Evolutionary conservation across 2,888 invertebrate species (phyloP), one percentile per base, ranked within the genome.

Genomic region (Venusia cambrica): DNA sequence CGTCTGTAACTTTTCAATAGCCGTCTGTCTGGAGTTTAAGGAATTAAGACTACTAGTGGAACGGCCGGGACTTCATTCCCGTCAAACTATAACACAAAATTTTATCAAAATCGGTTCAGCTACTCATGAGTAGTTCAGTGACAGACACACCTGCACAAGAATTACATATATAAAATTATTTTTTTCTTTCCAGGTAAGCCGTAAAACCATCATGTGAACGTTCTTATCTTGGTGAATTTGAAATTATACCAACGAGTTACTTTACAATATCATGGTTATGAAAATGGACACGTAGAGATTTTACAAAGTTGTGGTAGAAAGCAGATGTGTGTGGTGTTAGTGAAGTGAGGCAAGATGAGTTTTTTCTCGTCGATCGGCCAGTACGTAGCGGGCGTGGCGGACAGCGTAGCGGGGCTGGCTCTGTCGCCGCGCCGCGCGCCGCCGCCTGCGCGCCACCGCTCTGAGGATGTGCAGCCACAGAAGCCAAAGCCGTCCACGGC

Each of bases 301-400:
- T 14, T 20, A n/a, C 9, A 17, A 37, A 26, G n/a, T n/a, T 25
- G 20, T 26, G 6, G 25, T 31, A 42, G 34, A 25, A 38, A 45
- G 39, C 54, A 50, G 45, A 62, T 62, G 65, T 50, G 55, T 41
- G 43, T 36, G 15, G 27, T 54, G 45, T 39, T 34, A 40, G 47
- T 59, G 55, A 53, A 38, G 54, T 56, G 53, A 34, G 50, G 26
- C 33, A 49, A 59, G 39, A 95, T 95, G 95, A 95, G 95, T 89
- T 95, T 95, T 88, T 92, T 95, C 74, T 92, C 93, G 73, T 94
- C 94, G 18, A 81, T 95, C 58, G 93, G 94, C 62, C 95, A 95
- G 77, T 94, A 94, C 74, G 94, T 95, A 72, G 94, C 92, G 63
- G 94, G 93, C 62, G 91, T 95, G 70, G 94, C 92, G 62, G 95